Base-by-base conservation (phyloP, 1,140 invertebrate genomes). In the Heliconius hewitsoni region DNA sequence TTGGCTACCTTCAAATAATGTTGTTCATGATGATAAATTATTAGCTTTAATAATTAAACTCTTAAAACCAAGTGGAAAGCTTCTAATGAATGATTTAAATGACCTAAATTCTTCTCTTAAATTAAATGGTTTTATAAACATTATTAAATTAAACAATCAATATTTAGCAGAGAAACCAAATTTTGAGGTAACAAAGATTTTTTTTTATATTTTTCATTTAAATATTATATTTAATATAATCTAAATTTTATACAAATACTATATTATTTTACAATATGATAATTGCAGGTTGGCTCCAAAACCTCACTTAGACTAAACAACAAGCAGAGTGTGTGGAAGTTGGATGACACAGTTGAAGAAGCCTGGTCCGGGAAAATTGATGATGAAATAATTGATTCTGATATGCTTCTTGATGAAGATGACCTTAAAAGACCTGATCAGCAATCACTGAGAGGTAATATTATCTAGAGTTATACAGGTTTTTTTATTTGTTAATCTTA, bases 371-470 rank as follows among this genome's bases (percentile, higher is more conserved):
- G 97, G 18, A 95, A 95, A 70, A 96, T 96, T 89, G 97, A 98
- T 88, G 96, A 97, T 84, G 98, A 98, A 71, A 95, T 98, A 4
- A 98, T 99, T 78, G 96, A 99, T 95, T 96, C 97, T 71, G 97
- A 99, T 95, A 96, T 97, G 84, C 95, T 99, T 30, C 93, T 99
- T 19, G 98, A 99, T 94, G 98, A 98, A 89, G 96, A 97, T 79
- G 99, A 99, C 94, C 95, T 98, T 70, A 96, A 97, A 80, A 98
- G 97, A 94, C 98, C 98, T 55, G 96, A 98, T 89, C 96, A 97
- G 52, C 90, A 96, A 30, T 96, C 97, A 46, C 95, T 99, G 8
- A 97, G 95, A 96, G 98, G 98, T 98, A 95, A 13, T 16, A 72
- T 37, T 72, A 72, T 19, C 3, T 72, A 39, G 30, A 71, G 71